Base-by-base conservation (phyloP, 2,888 invertebrate species). In the Lutraria lutraria region DNA sequence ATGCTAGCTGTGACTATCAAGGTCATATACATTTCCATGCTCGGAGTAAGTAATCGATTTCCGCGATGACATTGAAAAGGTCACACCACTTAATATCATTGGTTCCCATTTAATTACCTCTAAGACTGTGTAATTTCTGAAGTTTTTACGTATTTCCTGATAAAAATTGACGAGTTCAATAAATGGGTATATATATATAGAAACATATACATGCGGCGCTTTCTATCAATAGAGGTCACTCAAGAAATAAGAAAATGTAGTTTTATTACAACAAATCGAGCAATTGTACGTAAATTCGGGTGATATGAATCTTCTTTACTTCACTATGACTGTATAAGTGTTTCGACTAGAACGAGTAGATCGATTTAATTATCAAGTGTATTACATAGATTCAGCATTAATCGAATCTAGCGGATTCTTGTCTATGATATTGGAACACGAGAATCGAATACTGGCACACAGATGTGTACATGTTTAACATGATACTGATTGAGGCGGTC, bases 41-140 rank as follows among this genome's bases (percentile, higher is more conserved):
- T 76, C 34, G 8, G 31, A 31, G 76, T 76, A 76, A 76, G 31
- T 34, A 76, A 76, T 76, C 76, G 34, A 76, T 76, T 72, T 76
- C 34, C 34, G 12, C 25, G 25, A 31, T 76, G 76, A 76, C 76
- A 76, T 76, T 76, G 76, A 6, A 34, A 31, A 76, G 76, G 76
- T 76, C 76, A 76, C 31, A 31, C 1, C 16, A 25, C 76, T 25
- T n/a, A 6, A 68, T 43, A 43, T 43, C 43, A 43, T 43, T 43
- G 8, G 2, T 8, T 43, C 43, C 43, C 2, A 4, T 43, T 43
- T 43, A 43, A 4, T 43, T 43, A 43, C 43, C 2, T 4, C 43
- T 43, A 43, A 43, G 43, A 43, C 43, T 4, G 43, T 43, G 43
- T 43, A 43, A 43, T 43, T 43, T 43, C 43, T 4, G 43, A 2